These are phyloP conservation scores for Sitta carolinensis DNA, from an alignment of 2,797 vertebrate species.

Conservation along the genomic window DNA sequence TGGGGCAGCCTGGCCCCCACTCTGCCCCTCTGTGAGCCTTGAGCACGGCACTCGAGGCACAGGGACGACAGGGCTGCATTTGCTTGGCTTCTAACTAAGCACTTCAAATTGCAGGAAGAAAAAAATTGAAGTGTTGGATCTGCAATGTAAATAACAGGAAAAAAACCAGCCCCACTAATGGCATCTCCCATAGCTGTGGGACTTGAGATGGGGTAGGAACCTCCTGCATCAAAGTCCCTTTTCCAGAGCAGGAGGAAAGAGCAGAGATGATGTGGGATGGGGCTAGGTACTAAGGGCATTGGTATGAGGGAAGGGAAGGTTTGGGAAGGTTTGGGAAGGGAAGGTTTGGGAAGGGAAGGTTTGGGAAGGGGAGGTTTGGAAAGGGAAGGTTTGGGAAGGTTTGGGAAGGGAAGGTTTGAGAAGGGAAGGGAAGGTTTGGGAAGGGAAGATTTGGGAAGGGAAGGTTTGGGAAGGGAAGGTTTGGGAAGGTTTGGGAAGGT, in stretches of 20 bases:
- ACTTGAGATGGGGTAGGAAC: neutral
- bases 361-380: too few species aligned
- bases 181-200: neutral
- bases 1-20: neutral
- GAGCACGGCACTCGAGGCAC: neutral
- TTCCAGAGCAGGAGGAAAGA: neutral
- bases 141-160: neutral
- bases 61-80: neutral
- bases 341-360: too few species aligned
- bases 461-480: too few species aligned
- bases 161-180: neutral
- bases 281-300: neutral
- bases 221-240: neutral
- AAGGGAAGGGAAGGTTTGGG: too few species aligned
- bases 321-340: too few species aligned
- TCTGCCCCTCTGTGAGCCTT: accelerated
- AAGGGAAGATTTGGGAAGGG: too few species aligned
- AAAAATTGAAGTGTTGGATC: neutral
- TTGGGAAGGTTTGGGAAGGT: too few species aligned
- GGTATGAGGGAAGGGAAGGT: too few species aligned
- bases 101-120: neutral
- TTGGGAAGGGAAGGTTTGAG: too few species aligned
- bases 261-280: neutral
- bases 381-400: too few species aligned
- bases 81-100: neutral